Evolutionary conservation across 2,797 vertebrate genomes (phyloP), one percentile per base, ranked within the genome.

Genomic region (Dallia pectoralis): DNA sequence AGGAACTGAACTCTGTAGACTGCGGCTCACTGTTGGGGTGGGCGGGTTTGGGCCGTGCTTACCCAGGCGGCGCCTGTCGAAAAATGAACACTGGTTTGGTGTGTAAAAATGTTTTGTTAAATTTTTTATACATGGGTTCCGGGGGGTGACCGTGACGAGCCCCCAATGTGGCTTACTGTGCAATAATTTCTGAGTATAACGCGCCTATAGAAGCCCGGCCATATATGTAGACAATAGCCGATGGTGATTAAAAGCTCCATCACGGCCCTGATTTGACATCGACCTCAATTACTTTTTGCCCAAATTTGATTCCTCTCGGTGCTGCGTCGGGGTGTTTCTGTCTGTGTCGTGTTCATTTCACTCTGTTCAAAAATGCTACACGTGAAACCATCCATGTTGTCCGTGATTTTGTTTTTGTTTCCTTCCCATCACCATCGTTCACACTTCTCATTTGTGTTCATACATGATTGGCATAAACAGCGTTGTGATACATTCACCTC

Each of bases 121-220:
- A 95, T 95, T 95, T 94, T 44, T 96, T 95, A 92, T 94, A 94
- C 90, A 87, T 89, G 88, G 87, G 87, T 91, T 91, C 89, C 89
- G 90, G 88, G 91, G 91, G 91, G 87, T 88, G 92, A 94, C 94
- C 93, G 91, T 94, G 91, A 92, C 88, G 78, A 93, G 95, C 94
- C 95, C 95, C 40, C 93, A 89, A 77, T 78, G 87, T 75, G 96
- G 95, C 95, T 95, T 93, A 94, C 94, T 94, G 97, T 98, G 97
- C 97, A 98, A 96, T 97, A 96, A 95, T 93, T 89, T 93, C 93
- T 91, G 93, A 93, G 93, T 91, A 93, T 85, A 93, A 91, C 92
- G 89, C 89, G 89, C 86, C 85, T 75, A n/a, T n/a, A 87, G 87
- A 83, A 90, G 88, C 86, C 92, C 94, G 91, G 89, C 93, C 64